These are phyloP conservation scores for Sebastolobus altivelis DNA, from an alignment of 2,797 vertebrate species.

Conservation along the genomic window DNA sequence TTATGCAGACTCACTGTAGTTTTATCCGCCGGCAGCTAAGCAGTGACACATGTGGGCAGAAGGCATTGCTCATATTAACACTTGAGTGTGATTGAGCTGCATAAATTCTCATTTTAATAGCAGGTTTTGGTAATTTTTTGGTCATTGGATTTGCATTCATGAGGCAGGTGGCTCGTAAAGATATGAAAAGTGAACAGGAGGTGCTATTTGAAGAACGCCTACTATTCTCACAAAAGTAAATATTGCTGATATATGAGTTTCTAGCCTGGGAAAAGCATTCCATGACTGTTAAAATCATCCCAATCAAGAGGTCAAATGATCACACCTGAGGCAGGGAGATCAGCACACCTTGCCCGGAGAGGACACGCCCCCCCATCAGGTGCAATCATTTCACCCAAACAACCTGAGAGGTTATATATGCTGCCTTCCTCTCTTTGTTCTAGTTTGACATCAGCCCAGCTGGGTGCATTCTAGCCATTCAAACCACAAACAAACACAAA, in stretches of 20 bases:
- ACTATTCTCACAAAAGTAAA: not conserved
- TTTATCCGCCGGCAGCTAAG: slow-evolving; percentile 10
- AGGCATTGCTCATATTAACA: slow-evolving; percentile 24
- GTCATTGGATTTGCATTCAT: slow-evolving; percentile 4
- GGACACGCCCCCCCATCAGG: too few relatives aligned
- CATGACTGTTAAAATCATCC: not conserved
- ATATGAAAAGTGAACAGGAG: not conserved
- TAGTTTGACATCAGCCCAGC: not conserved
- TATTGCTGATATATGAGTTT: not conserved
- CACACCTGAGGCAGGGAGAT: not conserved
- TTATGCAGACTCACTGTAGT: slow-evolving; percentile 1
- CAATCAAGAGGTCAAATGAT: not conserved
- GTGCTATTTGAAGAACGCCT: not conserved
- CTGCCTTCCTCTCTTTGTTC: not conserved
- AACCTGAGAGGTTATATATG: not conserved
- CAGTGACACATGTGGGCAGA: slow-evolving; percentile 13
- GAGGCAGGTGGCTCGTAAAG: slow-evolving; percentile 13
- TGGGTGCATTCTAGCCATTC: not conserved
- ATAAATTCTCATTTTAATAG: slow-evolving; percentile 35
- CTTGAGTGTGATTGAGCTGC: slow-evolving; percentile 31
- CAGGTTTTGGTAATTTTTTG: not conserved
- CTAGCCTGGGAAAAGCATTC: not conserved
- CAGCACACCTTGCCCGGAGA: not conserved
- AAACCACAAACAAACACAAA: not conserved
- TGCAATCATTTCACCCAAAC: too few relatives aligned